Percentiles rank a stretch among this genome's conserved stretches.
Evolutionary conservation across 2,113 vertebrate genomes (phyloP).

Genomic region (Gymnarchus niloticus): DNA sequence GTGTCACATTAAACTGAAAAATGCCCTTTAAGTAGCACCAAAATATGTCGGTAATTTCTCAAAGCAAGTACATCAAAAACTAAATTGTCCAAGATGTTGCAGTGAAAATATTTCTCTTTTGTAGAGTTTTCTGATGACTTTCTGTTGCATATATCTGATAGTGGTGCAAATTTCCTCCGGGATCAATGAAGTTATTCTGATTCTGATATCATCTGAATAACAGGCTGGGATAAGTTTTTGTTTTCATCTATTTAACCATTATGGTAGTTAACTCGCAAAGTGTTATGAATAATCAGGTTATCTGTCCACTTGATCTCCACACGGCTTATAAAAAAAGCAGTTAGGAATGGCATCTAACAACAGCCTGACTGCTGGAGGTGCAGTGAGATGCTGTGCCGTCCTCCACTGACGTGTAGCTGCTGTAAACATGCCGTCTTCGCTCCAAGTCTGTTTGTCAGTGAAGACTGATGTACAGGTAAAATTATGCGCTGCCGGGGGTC

Average conservation of each 20-base stretch:
- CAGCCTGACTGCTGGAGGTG: not conserved
- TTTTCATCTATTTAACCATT: not conserved
- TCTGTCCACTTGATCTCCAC: not conserved
- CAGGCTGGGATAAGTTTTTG: not conserved
- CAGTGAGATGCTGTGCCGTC: not conserved
- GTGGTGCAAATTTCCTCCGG: too few species aligned
- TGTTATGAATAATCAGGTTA: not conserved
- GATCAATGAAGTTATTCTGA: too few species aligned
- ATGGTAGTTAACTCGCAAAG: not conserved
- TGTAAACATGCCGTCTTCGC: not conserved
- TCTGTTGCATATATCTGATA: not conserved
- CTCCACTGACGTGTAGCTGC: not conserved
- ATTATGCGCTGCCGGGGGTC: not conserved
- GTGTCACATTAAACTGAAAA: not conserved
- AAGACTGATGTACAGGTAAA: slow-evolving; percentile 7
- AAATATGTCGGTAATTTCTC: slow-evolving; percentile 1
- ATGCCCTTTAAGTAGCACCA: not conserved
- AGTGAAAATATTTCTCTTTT: not conserved
- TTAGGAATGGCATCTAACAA: not conserved
- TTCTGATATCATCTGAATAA: not conserved
- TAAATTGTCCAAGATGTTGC: not conserved
- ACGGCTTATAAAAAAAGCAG: not conserved
- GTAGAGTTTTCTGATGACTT: not conserved
- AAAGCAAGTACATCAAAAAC: not conserved
- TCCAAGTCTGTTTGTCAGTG: not conserved